A percentile compares a stretch with the other conserved stretches of the same genome.
These are phyloP conservation scores for Seriola rivoliana DNA, from an alignment of 2,113 vertebrate genomes.

Conservation along the genomic window DNA sequence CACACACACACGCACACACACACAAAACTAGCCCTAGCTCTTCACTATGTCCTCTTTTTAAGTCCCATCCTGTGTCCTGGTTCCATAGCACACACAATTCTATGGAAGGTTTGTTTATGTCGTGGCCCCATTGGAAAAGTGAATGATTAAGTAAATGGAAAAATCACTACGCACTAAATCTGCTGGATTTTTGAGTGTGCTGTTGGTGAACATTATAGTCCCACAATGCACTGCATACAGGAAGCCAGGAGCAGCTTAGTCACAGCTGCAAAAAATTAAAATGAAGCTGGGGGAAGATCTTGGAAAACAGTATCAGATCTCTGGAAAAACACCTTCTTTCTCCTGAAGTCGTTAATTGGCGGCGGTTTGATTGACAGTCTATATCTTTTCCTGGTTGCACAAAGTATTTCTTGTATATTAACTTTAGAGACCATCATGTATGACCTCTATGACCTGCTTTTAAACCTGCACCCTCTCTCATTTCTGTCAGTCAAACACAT, in stretches of 20 bases:
- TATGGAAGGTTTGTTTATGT: neutral
- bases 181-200: neutral
- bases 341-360: neutral
- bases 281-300: slow-evolving; percentile 32
- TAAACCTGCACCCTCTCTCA: neutral
- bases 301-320: slow-evolving; percentile 65
- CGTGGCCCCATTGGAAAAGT: neutral
- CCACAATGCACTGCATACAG: slow-evolving; percentile 29
- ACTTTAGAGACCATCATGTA: neutral
- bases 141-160: neutral
- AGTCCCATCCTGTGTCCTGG: neutral
- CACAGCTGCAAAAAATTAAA: slow-evolving; percentile 61
- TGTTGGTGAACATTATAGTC: neutral
- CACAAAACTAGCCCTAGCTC: neutral
- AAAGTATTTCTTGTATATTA: neutral
- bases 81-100: neutral
- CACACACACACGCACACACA: no score
- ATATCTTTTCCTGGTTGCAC: neutral
- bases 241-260: slow-evolving; percentile 13
- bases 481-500: neutral
- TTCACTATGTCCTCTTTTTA: neutral
- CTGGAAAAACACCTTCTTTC: slow-evolving; percentile 44
- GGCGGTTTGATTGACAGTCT: slow-evolving; percentile 31
- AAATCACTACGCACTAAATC: neutral
- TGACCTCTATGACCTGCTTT: neutral